A percentile compares a stretch with the other conserved stretches of the same genome.
phyloP scores from a whole-genome alignment of 2,113 vertebrate genomes.

The Sinocyclocheilus grahami region DNA sequence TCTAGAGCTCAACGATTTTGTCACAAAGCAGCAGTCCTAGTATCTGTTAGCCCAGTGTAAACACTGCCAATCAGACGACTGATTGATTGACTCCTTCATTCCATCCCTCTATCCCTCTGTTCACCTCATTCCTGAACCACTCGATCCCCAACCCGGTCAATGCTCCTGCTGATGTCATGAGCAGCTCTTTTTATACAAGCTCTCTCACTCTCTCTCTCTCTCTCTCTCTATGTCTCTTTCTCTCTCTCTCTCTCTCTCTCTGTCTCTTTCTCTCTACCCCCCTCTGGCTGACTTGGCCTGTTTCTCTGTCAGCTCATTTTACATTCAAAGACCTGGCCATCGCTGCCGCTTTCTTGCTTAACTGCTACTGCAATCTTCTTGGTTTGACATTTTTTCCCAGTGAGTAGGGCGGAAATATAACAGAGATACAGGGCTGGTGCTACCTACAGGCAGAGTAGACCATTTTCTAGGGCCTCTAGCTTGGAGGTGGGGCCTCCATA shows the following conservation, averaged over 20 bases:
- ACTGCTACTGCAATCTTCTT: background rate
- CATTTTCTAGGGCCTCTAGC: too few species aligned
- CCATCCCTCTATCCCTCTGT: slow-evolving; percentile 33
- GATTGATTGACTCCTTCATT: background rate
- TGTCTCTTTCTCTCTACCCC: slow-evolving; percentile 47
- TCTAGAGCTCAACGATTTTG: too few species aligned
- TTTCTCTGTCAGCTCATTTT: slow-evolving; percentile 60
- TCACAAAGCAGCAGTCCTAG: too few species aligned
- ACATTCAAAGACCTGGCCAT: slow-evolving; percentile 58
- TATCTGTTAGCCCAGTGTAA: too few species aligned
- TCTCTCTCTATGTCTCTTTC: slow-evolving; percentile 21
- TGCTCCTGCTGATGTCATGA: slow-evolving; percentile 34
- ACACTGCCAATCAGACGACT: too few species aligned
- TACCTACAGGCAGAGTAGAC: too few species aligned
- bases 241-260: slow-evolving; percentile 50
- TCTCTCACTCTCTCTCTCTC: slow-evolving; percentile 21
- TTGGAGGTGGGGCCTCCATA: too few species aligned
- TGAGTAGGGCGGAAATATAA: too few species aligned
- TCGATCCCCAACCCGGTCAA: slow-evolving; percentile 30
- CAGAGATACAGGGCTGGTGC: too few species aligned
- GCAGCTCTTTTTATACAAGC: slow-evolving; percentile 31
- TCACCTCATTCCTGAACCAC: slow-evolving; percentile 42
- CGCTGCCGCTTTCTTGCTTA: slow-evolving; percentile 39
- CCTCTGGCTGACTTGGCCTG: slow-evolving; percentile 22
- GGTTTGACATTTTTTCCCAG: background rate